These are phyloP conservation scores for Dreissena rostriformis DNA, from an alignment of 1,140 invertebrate genomes.

Conservation along the genomic window DNA sequence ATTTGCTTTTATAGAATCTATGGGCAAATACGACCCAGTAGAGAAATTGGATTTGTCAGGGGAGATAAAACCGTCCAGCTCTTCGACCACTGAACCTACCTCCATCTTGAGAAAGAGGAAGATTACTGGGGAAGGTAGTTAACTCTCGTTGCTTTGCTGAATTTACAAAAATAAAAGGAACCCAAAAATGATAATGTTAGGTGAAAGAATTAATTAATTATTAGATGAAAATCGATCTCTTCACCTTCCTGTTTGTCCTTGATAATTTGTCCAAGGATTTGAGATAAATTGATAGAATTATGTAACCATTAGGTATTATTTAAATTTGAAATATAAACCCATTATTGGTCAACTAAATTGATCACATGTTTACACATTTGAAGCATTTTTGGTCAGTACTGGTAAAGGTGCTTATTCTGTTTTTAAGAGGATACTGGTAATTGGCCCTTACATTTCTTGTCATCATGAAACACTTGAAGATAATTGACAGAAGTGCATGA, in stretches of 20 bases:
- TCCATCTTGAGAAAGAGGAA: slow-evolving; percentile 67
- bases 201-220: neutral
- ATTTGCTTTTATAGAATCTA: slow-evolving; percentile 43
- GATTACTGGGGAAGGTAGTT: slow-evolving; percentile 28
- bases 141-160: neutral
- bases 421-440: too few species aligned
- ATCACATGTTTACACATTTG: too few species aligned
- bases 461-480: too few species aligned
- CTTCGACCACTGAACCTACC: slow-evolving; percentile 52
- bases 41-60: slow-evolving; percentile 25
- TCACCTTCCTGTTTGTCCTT: too few species aligned
- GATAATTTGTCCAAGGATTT: neutral
- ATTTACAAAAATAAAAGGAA: neutral
- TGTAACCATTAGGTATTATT: too few species aligned
- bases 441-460: too few species aligned
- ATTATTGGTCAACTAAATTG: too few species aligned
- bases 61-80: slow-evolving; percentile 15
- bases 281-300: too few species aligned
- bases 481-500: too few species aligned
- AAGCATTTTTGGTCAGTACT: too few species aligned
- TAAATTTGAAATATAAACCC: too few species aligned
- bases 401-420: too few species aligned
- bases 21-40: slow-evolving; percentile 31
- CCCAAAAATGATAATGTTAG: neutral
- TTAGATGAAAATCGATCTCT: neutral